phyloP scores from a whole-genome alignment of 2,888 invertebrate genomes.

The Gastracanthus pulcherrimus region DNA sequence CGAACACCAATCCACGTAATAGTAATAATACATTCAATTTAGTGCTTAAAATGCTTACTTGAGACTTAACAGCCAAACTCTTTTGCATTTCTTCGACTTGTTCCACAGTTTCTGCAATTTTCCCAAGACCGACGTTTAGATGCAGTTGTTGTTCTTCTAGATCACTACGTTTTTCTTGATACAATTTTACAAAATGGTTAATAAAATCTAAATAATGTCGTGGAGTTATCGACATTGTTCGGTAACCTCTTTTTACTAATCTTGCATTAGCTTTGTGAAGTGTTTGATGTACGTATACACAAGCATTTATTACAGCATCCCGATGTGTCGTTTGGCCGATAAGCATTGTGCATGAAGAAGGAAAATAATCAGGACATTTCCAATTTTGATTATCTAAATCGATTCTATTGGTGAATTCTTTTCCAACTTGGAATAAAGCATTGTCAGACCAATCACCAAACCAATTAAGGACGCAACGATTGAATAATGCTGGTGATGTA shows the following conservation, averaged over 20 bases:
- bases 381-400: constrained; percentile 94
- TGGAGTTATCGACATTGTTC: constrained; percentile 98
- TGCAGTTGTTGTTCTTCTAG: constrained; percentile 99
- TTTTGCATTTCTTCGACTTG: constrained; percentile 99
- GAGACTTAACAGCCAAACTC: constrained; percentile 97
- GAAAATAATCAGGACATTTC: constrained; percentile 93
- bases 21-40: constrained; percentile 13
- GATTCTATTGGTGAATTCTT: constrained; percentile 96
- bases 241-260: constrained; percentile 93
- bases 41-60: constrained; percentile 79
- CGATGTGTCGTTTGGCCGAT: constrained; percentile 89
- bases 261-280: constrained; percentile 96
- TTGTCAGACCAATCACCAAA: constrained; percentile 99
- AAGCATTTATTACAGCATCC: constrained; percentile 98
- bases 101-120: constrained; percentile 99
- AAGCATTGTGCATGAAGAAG: constrained; percentile 89
- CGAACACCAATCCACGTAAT: not conserved
- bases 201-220: constrained; percentile 99
- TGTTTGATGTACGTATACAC: constrained; percentile 98
- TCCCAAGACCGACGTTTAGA: constrained; percentile 98
- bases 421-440: constrained; percentile 95
- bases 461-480: constrained; percentile 99
- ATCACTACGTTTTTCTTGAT: constrained; percentile 98
- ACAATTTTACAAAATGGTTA: constrained; percentile 98
- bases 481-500: constrained; percentile 99